Base-by-base conservation (phyloP, 2,888 invertebrate genomes). In the Oithona nana region DNA sequence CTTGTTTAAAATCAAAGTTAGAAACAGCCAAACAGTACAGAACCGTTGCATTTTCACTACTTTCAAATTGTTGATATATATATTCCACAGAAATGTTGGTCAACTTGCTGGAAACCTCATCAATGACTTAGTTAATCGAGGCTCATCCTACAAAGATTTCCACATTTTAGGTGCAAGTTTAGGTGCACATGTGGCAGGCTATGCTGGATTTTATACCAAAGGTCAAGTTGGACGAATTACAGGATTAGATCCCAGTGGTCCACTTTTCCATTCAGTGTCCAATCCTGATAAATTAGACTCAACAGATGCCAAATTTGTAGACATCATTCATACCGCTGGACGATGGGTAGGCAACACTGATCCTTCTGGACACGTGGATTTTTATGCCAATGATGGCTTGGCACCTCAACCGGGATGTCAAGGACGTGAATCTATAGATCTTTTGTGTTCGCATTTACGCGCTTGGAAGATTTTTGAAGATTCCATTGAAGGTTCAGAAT, bases 311-410 rank as follows among this genome's bases (percentile, higher is more conserved):
- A 24, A 50, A 20, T 61, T 61, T 54, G 61, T 61, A 11, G 61
- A 61, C 22, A 28, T 61, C 28, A 61, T 61, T 54, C 61, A 61
- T 30, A 28, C 61, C n/a, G 61, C 61, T 1, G 61, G 61, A 1
- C 26, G 28, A 28, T 61, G 61, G 61, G 61, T 61, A 24, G 61
- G 61, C 28, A 61, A 61, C 26, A 31, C 28, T 52, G 52, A 61
- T 29, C 8, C 54, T 31, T 28, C 3, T n/a, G 61, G 61, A 1
- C 61, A 61, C 29, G 61, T 30, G n/a, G 61, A 61, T 30, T 61
- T 61, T 29, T 61, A 54, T 29, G 20, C 50, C 24, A 61, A 61
- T 54, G n/a, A 24, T 3, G 61, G 61, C 4, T 28, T 8, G 49
- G 61, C 61, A 8, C 29, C 61, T 20, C 61, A 61, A 54, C 61